Percentiles rank a stretch among this genome's conserved stretches.
Conservation (phyloP, 2,113 vertebrate species). For the Cyanoliseus patagonus region DNA sequence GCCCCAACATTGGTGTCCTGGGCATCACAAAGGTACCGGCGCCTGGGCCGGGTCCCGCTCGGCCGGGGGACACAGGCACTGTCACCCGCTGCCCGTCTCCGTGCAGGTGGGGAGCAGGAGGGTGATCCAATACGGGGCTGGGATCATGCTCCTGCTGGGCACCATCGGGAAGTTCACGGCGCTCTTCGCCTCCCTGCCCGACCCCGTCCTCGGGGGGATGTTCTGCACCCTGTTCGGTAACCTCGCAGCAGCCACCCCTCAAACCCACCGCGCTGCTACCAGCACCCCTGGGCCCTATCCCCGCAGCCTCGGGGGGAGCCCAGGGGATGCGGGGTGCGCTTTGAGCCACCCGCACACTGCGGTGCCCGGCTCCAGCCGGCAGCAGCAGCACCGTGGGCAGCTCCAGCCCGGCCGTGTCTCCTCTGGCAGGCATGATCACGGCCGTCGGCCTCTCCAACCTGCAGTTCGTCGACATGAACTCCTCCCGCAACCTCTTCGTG, state of each 20-base stretch:
- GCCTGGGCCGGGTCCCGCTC: fast-evolving
- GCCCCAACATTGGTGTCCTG: slow-evolving; percentile 84
- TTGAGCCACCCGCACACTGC: neutral
- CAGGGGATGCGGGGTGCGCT: fast-evolving
- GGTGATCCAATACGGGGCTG: slow-evolving; percentile 93
- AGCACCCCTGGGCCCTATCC: fast-evolving
- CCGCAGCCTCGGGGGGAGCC: fast-evolving
- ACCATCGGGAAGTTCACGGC: slow-evolving; percentile 94
- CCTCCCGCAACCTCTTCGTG: slow-evolving; percentile 94
- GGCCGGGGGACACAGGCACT: fast-evolving
- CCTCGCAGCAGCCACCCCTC: neutral
- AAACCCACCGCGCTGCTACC: no score
- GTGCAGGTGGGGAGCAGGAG: slow-evolving; percentile 92
- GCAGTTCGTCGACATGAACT: slow-evolving; percentile 96
- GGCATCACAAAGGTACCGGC: slow-evolving; percentile 81
- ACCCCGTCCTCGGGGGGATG: slow-evolving; percentile 95
- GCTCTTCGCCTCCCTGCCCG: slow-evolving; percentile 91
- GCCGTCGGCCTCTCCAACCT: slow-evolving; percentile 95
- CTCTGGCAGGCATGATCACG: slow-evolving; percentile 91
- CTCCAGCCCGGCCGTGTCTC: neutral
- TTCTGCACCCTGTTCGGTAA: slow-evolving; percentile 98
- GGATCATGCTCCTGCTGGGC: slow-evolving; percentile 92
- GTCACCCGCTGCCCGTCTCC: neutral
- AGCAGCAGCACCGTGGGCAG: neutral
- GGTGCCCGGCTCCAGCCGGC: fast-evolving